Percentiles rank a stretch among this genome's conserved stretches.
Conservation (phyloP, 2,113 vertebrate species). For the Vidua macroura region DNA sequence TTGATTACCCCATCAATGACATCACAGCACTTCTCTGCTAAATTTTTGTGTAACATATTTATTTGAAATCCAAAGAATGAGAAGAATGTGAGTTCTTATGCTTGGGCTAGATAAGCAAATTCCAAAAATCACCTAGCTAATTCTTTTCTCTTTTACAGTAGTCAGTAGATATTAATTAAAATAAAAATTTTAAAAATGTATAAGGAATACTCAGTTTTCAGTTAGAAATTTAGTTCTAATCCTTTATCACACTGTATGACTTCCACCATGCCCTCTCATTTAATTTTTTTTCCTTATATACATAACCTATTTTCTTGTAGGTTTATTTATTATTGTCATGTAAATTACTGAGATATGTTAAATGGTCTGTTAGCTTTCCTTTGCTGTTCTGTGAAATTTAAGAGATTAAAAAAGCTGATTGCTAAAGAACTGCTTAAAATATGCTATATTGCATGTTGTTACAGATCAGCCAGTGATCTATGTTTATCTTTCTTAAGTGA, state of each 20-base stretch:
- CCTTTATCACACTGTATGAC: not conserved
- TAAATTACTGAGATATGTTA: not conserved
- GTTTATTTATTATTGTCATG: not conserved
- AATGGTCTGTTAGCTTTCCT: not conserved
- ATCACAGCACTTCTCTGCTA: not conserved
- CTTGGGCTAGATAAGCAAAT: not conserved
- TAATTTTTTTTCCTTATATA: not conserved
- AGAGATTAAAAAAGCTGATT: not conserved
- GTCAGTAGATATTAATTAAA: not conserved
- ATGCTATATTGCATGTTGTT: not conserved
- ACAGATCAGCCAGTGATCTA: not conserved
- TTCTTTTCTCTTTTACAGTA: not conserved
- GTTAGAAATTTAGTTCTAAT: not conserved
- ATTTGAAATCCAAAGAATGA: not conserved
- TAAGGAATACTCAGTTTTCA: not conserved
- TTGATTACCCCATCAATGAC: not conserved
- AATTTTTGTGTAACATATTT: not conserved
- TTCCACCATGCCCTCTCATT: not conserved
- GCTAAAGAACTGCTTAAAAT: not conserved
- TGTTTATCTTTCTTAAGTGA: not conserved
- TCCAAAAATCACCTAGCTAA: not conserved
- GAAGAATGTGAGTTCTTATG: not conserved
- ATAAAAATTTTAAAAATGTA: accelerated
- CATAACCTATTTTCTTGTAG: not conserved
- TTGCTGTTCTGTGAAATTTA: not conserved